These are phyloP conservation scores for Zaprionus lachaisei DNA, from an alignment of 1,140 invertebrate genomes.

Conservation along the genomic window DNA sequence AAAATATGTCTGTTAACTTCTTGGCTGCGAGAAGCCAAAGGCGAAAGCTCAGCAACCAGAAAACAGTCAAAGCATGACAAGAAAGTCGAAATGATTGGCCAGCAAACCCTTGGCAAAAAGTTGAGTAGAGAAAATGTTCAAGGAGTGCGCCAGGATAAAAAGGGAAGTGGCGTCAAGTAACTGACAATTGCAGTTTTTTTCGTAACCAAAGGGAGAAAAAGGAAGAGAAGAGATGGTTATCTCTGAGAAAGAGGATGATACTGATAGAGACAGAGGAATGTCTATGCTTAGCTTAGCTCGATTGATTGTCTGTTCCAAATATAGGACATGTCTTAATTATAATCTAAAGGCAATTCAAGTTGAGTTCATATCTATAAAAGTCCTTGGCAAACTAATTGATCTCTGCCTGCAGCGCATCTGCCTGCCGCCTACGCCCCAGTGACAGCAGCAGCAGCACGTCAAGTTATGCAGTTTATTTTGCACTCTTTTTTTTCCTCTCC, in stretches of 20 bases:
- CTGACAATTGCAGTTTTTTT: slow-evolving; percentile 15
- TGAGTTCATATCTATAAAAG: not conserved
- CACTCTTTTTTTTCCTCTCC: slow-evolving; percentile 1
- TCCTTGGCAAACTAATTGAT: not conserved
- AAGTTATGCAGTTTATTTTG: slow-evolving; percentile 46
- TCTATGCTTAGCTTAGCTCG: not conserved
- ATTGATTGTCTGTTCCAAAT: no score
- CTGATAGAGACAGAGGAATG: not conserved
- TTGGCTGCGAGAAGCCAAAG: slow-evolving; percentile 9
- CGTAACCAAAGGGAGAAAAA: not conserved
- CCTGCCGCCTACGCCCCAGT: not conserved
- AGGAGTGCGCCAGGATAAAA: not conserved
- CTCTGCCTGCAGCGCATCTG: not conserved
- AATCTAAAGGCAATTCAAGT: not conserved
- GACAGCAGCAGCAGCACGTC: not conserved
- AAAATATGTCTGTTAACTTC: slow-evolving; percentile 34
- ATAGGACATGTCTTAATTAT: not conserved
- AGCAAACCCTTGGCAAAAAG: not conserved
- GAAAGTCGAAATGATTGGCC: slow-evolving; percentile 36
- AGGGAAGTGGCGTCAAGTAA: slow-evolving; percentile 17
- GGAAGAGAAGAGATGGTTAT: not conserved
- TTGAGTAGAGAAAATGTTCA: not conserved
- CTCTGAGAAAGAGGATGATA: no score
- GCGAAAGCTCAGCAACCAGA: not conserved
- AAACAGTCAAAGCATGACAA: slow-evolving; percentile 21